Conservation (phyloP, 1,140 invertebrate genomes). For the Contarinia nasturtii region DNA sequence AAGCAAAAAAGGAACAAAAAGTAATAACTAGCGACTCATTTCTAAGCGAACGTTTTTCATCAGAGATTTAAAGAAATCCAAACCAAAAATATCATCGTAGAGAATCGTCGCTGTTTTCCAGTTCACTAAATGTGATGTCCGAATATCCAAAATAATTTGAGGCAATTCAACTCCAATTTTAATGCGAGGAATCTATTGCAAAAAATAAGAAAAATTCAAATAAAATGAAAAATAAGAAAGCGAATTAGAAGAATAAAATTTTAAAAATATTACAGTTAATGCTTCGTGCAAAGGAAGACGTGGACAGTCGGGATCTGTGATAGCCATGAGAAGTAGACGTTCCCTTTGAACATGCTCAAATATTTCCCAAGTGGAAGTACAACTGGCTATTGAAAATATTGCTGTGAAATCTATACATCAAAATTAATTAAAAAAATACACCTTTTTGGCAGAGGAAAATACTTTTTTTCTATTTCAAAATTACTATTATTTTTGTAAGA, state of each 20-base stretch:
- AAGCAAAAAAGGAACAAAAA: neutral
- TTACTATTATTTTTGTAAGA: too few relatives aligned
- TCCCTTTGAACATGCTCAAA: slow-evolving; percentile 34
- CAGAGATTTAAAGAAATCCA: too few relatives aligned
- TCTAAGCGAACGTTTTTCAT: too few relatives aligned
- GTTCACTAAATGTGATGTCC: slow-evolving; percentile 33
- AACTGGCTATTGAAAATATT: slow-evolving; percentile 46
- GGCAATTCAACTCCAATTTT: slow-evolving; percentile 43
- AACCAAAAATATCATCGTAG: slow-evolving; percentile 50
- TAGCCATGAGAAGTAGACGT: slow-evolving; percentile 43
- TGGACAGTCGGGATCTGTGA: slow-evolving; percentile 47
- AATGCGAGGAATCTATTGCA: slow-evolving; percentile 34
- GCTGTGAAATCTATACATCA: slow-evolving; percentile 38
- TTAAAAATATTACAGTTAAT: slow-evolving; percentile 27
- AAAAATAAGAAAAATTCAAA: neutral
- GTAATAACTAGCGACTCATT: too few relatives aligned
- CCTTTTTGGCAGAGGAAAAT: too few relatives aligned
- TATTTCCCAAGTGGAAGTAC: slow-evolving; percentile 45
- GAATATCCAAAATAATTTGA: slow-evolving; percentile 52
- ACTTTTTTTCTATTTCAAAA: too few relatives aligned
- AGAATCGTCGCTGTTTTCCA: slow-evolving; percentile 51
- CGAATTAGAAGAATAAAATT: neutral
- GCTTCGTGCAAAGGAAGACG: slow-evolving; percentile 39
- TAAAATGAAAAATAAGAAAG: too few relatives aligned
- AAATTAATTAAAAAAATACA: slow-evolving; percentile 1